A percentile compares a stretch with the other conserved stretches of the same genome.
These are phyloP conservation scores for Andrena hattorfiana DNA, from an alignment of 2,888 invertebrate genomes.

Conservation along the genomic window DNA sequence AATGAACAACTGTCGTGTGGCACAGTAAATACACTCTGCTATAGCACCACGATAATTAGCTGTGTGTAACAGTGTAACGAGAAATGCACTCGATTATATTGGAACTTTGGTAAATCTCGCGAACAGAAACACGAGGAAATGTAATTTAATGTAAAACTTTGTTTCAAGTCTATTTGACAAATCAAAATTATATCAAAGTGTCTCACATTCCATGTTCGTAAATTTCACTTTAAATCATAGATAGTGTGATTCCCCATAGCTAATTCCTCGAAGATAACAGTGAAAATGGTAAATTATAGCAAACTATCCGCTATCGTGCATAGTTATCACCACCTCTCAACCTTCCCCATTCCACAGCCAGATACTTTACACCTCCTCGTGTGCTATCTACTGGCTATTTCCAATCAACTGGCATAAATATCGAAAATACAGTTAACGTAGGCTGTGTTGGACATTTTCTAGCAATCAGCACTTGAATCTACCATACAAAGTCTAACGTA, in stretches of 20 bases:
- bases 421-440: background rate
- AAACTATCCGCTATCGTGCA: background rate
- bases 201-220: background rate
- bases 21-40: constrained; percentile 21
- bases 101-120: constrained; percentile 20
- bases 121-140: background rate
- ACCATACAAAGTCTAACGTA: background rate
- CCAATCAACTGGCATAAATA: background rate
- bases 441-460: background rate
- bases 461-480: background rate
- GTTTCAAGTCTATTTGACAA: constrained; percentile 8
- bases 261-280: background rate
- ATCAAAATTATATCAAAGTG: background rate
- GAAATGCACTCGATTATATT: constrained; percentile 23
- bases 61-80: constrained; percentile 15
- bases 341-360: constrained; percentile 3
- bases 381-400: background rate
- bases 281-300: constrained; percentile 24
- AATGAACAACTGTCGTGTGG: constrained; percentile 18
- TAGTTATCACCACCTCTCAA: constrained; percentile 18
- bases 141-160: constrained; percentile 23
- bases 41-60: constrained; percentile 8
- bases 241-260: background rate
- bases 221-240: background rate
- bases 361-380: background rate